Base-by-base conservation (phyloP, 2,797 vertebrate genomes). In the Perodicticus potto region DNA sequence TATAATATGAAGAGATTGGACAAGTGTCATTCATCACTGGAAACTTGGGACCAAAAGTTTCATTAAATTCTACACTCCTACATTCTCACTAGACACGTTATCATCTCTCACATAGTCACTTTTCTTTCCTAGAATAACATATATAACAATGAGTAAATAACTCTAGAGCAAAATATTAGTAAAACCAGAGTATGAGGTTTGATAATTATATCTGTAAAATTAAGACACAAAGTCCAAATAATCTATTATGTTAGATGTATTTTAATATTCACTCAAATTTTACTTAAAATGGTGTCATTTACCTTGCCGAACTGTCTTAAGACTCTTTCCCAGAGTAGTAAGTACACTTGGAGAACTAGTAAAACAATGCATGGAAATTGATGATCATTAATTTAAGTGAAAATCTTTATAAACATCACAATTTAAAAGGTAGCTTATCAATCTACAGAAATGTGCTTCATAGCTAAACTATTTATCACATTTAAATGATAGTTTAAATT, bases 401-500 rank as follows among this genome's bases (percentile, higher is more conserved):
- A 92, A 11, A 37, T 77, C 22, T 67, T 86, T 88, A 17, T 25
- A 88, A 95, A 96, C 88, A n/a, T 27, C 82, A 2, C 84, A 95
- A 73, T 25, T 53, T 84, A 43, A 92, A 88, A 98, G 40, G 70
- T 70, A 61, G 96, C 55, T 22, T 19, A 91, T 76, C 63, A 77
- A 0, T 80, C 82, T 97, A 88, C 37, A 89, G 97, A 96, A 96
- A 72, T 3, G 1, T 55, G 37, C 27, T 92, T 93, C 53, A 85
- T 43, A 89, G 67, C 45, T 95, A 97, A 97, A 95, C 74, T 93
- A 86, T 61, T 90, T 20, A 10, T 61, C 74, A 86, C n/a, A 80
- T 96, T 96, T 97, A 97, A 96, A 97, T 82, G 97, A 97, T 89
- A 82, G 61, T 89, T 96, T 97, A 74, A 67, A 93, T 96, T 97